phyloP scores from a whole-genome alignment of 2,113 vertebrate genomes.

The Peromyscus maniculatus region DNA sequence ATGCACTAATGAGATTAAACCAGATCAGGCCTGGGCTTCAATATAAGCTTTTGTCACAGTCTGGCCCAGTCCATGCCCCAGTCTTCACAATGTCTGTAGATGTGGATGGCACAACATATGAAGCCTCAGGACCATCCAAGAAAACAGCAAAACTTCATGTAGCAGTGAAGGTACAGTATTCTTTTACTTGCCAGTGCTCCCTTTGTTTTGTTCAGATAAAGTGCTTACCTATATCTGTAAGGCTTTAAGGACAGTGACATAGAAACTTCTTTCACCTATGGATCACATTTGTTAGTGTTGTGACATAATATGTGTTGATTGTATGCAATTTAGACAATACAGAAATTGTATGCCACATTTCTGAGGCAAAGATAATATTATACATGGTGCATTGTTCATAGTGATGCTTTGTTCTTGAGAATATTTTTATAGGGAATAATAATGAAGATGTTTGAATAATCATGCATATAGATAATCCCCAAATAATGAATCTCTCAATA shows the following conservation, averaged over 20 bases:
- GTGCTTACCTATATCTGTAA: background rate
- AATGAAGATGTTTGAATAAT: background rate
- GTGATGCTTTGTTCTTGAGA: slow-evolving; percentile 25
- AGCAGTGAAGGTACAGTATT: slow-evolving; percentile 94
- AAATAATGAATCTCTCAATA: slow-evolving; percentile 38
- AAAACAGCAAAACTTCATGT: slow-evolving; percentile 99
- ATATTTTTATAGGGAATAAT: background rate
- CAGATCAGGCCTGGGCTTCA: slow-evolving; percentile 99
- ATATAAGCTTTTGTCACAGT: slow-evolving; percentile 99
- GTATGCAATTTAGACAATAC: slow-evolving; percentile 26
- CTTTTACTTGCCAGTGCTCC: background rate
- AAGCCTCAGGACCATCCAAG: slow-evolving; percentile 99
- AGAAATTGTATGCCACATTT: background rate
- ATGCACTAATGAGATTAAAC: slow-evolving; percentile 99
- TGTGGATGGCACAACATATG: slow-evolving; percentile 96
- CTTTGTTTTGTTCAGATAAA: slow-evolving; percentile 48
- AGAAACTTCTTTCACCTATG: slow-evolving; percentile 18
- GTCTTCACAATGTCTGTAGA: slow-evolving; percentile 99
- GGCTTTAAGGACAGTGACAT: background rate
- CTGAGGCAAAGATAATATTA: slow-evolving; percentile 41
- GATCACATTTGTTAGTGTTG: slow-evolving; percentile 40
- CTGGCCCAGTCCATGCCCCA: slow-evolving; percentile 98
- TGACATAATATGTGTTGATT: slow-evolving; percentile 18
- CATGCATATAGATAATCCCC: background rate
- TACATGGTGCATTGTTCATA: background rate